Conservation (phyloP, 2,113 vertebrate species). For the Catagonus wagneri region DNA sequence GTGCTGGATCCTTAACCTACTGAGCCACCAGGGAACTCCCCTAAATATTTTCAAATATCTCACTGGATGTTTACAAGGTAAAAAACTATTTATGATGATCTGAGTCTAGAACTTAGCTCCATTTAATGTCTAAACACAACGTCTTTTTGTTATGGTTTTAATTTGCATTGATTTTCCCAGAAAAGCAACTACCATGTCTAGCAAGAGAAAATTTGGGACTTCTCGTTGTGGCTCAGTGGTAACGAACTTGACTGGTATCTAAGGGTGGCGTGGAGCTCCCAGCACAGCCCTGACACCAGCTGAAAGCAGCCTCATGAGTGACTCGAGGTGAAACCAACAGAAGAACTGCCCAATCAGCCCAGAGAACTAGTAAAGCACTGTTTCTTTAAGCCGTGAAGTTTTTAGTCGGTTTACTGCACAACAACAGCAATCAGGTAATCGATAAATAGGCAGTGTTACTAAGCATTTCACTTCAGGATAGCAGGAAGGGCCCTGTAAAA, state of each 20-base stretch:
- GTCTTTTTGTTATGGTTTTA: slow-evolving; percentile 12
- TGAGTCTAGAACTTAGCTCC: not conserved
- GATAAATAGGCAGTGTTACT: not conserved
- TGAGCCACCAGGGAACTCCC: too few relatives aligned
- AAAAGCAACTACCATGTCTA: not conserved
- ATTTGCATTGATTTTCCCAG: not conserved
- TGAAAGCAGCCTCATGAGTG: not conserved
- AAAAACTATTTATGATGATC: not conserved
- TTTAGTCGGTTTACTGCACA: not conserved
- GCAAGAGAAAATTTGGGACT: not conserved
- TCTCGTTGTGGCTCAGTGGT: not conserved
- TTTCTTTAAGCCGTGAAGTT: not conserved
- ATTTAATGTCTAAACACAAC: not conserved
- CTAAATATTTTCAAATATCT: not conserved
- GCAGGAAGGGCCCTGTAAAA: not conserved
- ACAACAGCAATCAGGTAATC: not conserved
- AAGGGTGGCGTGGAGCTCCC: not conserved
- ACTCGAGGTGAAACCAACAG: not conserved
- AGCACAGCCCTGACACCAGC: not conserved
- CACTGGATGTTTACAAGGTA: not conserved
- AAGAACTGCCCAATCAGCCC: not conserved
- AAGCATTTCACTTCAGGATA: not conserved
- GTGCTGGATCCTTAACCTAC: too few relatives aligned
- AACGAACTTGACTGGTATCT: not conserved
- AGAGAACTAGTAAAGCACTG: not conserved